Base-by-base conservation (phyloP, 2,113 vertebrate genomes). In the Pedionomus torquatus region DNA sequence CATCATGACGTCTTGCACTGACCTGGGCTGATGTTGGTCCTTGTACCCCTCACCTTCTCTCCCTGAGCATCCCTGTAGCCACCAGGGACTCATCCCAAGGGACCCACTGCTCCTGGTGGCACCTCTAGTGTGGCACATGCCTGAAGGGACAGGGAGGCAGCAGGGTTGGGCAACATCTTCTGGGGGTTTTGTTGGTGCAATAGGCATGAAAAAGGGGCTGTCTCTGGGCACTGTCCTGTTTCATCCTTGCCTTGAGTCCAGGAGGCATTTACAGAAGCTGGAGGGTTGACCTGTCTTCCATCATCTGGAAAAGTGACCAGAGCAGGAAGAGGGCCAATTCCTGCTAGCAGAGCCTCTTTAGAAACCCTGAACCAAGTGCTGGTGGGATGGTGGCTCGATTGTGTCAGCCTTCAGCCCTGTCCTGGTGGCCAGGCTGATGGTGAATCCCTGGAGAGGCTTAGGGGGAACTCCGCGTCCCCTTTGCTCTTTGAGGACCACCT, bases 361-460 rank as follows among this genome's bases (percentile, higher is more conserved):
- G 31, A 23, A 35, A 18, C 18, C 33, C 37, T 66, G 26, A 23
- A 23, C 16, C 15, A 4, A 20, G 6, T 2, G 7, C 76, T 31
- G 19, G n/a, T 1, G 3, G 75, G 60, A 30, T 1, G 0, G 12
- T 48, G 51, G 30, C 25, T 19, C 1, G 2, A 4, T 25, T 2
- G 3, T 11, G 10, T 13, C 30, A 24, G 41, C 18, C 57, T 44
- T 48, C 23, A 15, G 75, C 48, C n/a, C n/a, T 3, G 28, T 49
- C 41, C 43, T 57, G 41, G 30, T 6, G 10, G 58, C n/a, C 30
- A 23, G 61, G 61, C 43, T 43, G 82, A 30, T 0, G 0, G 8
- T 3, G 3, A 25, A 24, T 35, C 52, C 17, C 15, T 2, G 3
- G 33, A 9, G 77, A 35, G 26, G 21, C 55, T 2, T 2, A 44